A percentile compares a stretch with the other conserved stretches of the same genome.
phyloP scores from a whole-genome alignment of 2,797 vertebrate species.

The Discoglossus pictus region DNA sequence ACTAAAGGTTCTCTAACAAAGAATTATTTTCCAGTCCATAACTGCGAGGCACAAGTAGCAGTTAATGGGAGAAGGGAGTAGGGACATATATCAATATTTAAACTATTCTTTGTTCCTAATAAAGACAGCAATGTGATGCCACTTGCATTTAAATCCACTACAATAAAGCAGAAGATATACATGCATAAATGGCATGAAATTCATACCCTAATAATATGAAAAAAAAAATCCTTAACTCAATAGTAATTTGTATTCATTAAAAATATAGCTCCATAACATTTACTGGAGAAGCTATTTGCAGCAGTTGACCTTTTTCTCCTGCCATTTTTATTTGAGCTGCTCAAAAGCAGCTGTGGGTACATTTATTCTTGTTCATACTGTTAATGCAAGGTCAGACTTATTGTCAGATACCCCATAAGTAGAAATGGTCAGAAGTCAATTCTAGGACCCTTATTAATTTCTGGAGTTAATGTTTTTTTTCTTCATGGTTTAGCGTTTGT shows the following conservation, averaged over 20 bases:
- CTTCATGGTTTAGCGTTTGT: no score
- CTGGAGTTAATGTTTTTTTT: no score
- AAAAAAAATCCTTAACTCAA: conserved; percentile 30
- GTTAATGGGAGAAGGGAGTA: not conserved
- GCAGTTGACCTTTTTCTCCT: conserved; percentile 32
- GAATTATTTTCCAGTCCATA: not conserved
- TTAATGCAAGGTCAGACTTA: no score
- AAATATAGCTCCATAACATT: conserved; percentile 40
- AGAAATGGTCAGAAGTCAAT: no score
- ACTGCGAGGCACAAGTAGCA: not conserved
- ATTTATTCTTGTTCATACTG: not conserved
- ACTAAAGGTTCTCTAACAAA: not conserved
- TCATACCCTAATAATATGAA: conserved; percentile 10
- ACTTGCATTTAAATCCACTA: not conserved
- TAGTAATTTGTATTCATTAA: conserved; percentile 40
- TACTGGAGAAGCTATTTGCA: conserved; percentile 30
- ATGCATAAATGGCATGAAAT: conserved; percentile 23
- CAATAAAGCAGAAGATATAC: conserved; percentile 7
- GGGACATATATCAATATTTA: conserved; percentile 24
- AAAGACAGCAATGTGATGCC: conserved; percentile 13
- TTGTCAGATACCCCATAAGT: no score
- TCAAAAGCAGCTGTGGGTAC: conserved; percentile 11
- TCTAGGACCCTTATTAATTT: no score
- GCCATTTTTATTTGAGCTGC: conserved; percentile 27
- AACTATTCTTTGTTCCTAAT: conserved; percentile 13